Base-by-base conservation (phyloP, 53 echinoderm and acorn worm species). In the Astropecten irregularis region DNA sequence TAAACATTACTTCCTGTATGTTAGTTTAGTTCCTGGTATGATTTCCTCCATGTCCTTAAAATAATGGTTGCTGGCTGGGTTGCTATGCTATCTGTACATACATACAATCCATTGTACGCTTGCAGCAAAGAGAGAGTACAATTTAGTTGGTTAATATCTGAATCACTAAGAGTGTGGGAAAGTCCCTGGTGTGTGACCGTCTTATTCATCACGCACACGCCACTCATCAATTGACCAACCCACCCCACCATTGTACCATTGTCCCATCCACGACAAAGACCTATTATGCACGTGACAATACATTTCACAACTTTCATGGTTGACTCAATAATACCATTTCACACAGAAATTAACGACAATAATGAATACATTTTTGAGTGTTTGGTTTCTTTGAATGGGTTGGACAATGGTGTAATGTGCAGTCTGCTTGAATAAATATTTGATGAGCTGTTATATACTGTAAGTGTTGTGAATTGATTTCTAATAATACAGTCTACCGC, bases 91-190 rank as follows among this genome's bases (percentile, higher is more conserved):
- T n/a, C n/a, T n/a, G n/a, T n/a, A n/a, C n/a, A n/a, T n/a, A n/a
- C n/a, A n/a, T n/a, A n/a, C n/a, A n/a, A n/a, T n/a, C n/a, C n/a
- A n/a, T n/a, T n/a, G n/a, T n/a, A n/a, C n/a, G n/a, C n/a, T n/a
- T n/a, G n/a, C n/a, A n/a, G n/a, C n/a, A n/a, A n/a, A n/a, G n/a
- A n/a, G n/a, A n/a, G n/a, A n/a, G n/a, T n/a, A n/a, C n/a, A n/a
- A n/a, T n/a, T n/a, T 73, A 52, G 31, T 70, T 49, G 18, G 20
- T 30, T 36, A 54, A 50, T 54, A 51, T 18, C 27, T 11, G 9
- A 31, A 23, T 38, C 16, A n/a, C 54, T 59, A 23, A n/a, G 46
- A 79, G 79, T 79, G 79, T 79, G 79, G 79, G 79, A 79, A 79
- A 79, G 79, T 79, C 79, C 79, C 79, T 56, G 59, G 23, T 26